Conservation (phyloP, 1,140 invertebrate species). For the Caenorhabditis latens region DNA sequence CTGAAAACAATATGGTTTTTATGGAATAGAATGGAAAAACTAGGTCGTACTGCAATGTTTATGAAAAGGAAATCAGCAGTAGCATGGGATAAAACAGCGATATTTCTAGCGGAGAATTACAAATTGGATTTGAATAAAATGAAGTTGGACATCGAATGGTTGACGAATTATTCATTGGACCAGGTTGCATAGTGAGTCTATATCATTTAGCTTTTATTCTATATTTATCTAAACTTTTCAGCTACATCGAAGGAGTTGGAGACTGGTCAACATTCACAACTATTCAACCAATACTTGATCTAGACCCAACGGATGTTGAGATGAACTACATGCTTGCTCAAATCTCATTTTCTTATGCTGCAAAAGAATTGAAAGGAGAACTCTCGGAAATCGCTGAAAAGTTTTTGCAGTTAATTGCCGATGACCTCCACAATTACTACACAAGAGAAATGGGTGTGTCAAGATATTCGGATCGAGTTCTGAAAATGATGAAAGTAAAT, state of each 20-base stretch:
- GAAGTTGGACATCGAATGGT: constrained; percentile 21
- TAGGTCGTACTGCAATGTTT: neutral
- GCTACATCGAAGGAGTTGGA: neutral
- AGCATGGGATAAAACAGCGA: neutral
- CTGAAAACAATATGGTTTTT: neutral
- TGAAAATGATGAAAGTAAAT: constrained; percentile 38
- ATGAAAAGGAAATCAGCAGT: neutral
- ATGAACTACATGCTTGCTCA: constrained; percentile 29
- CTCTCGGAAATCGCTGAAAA: neutral
- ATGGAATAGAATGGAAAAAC: neutral
- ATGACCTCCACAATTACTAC: constrained; percentile 14
- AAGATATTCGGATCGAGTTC: constrained; percentile 17
- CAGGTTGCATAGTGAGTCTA: constrained; percentile 9
- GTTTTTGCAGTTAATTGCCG: neutral
- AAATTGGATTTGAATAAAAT: neutral
- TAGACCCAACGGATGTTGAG: neutral
- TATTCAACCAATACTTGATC: neutral
- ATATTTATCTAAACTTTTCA: neutral
- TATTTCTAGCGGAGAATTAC: neutral
- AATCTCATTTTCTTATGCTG: constrained; percentile 8
- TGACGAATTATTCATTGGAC: neutral
- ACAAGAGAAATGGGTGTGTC: neutral
- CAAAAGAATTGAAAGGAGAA: neutral
- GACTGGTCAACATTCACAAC: neutral
- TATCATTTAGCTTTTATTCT: neutral